A percentile compares a stretch with the other conserved stretches of the same genome.
phyloP scores from a whole-genome alignment of 2,113 vertebrate genomes.

The Cathartes aura region DNA sequence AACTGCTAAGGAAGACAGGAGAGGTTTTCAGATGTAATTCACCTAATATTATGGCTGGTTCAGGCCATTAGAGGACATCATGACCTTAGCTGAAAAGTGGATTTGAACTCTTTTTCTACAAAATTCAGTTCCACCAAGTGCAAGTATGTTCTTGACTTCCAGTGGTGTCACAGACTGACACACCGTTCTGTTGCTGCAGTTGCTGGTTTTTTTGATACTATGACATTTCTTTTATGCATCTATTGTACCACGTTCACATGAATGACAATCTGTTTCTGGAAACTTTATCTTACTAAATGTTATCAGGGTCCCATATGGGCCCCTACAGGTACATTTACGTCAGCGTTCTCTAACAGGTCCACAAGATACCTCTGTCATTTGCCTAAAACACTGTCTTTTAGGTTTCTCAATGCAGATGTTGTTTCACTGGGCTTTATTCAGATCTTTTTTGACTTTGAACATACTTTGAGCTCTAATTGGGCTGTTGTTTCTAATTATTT shows the following conservation, averaged over 20 bases:
- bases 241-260: neutral
- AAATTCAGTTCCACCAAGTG: neutral
- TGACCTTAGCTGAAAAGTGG: neutral
- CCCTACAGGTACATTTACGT: neutral
- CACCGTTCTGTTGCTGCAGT: fast-evolving
- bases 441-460: neutral
- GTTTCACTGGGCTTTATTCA: neutral
- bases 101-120: neutral
- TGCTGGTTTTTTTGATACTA: neutral
- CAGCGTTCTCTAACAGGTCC: neutral
- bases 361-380: neutral
- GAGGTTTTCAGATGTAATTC: neutral
- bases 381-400: neutral
- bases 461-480: neutral
- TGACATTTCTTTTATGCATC: neutral
- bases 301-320: neutral
- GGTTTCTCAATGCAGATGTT: neutral
- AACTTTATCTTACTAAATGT: neutral
- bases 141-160: neutral
- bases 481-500: neutral
- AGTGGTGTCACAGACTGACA: neutral
- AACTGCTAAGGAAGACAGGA: neutral
- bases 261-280: neutral
- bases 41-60: neutral
- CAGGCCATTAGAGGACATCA: neutral